Conservation (phyloP, 2,113 vertebrate species). For the Myxocyprinus asiaticus region DNA sequence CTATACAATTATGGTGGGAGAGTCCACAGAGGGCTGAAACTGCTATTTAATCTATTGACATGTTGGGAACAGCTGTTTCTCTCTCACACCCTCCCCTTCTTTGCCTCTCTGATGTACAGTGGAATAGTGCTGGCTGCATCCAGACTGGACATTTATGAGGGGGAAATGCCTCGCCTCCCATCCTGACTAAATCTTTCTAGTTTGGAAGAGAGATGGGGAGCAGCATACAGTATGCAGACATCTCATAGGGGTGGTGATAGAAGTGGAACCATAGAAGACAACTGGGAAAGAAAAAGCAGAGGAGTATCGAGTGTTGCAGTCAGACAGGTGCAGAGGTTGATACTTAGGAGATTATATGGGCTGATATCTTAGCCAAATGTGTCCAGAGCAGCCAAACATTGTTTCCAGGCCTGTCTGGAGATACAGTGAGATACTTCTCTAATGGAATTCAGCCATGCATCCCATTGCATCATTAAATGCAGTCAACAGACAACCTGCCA, state of each 20-base stretch:
- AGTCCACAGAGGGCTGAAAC: conserved; percentile 52
- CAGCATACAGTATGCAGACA: conserved; percentile 44
- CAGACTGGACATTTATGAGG: conserved; percentile 71
- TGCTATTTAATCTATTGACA: conserved; percentile 67
- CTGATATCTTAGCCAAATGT: conserved; percentile 46
- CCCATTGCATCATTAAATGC: no score
- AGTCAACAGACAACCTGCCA: no score
- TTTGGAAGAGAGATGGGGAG: background rate
- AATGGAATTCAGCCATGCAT: background rate
- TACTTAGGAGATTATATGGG: conserved; percentile 51
- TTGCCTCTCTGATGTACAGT: conserved; percentile 49
- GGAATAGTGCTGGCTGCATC: conserved; percentile 51
- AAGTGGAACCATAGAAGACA: conserved; percentile 70
- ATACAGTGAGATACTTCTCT: background rate
- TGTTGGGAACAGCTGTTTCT: conserved; percentile 53
- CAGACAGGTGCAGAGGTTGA: conserved; percentile 71
- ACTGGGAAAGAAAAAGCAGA: conserved; percentile 61
- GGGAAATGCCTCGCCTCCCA: conserved; percentile 61
- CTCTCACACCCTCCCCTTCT: conserved; percentile 10
- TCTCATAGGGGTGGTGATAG: conserved; percentile 57
- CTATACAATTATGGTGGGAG: conserved; percentile 56
- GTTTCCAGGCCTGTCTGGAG: conserved; percentile 8
- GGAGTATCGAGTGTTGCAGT: conserved; percentile 63
- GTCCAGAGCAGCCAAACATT: conserved; percentile 33
- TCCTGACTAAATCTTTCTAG: conserved; percentile 37